Percentiles rank a stretch among this genome's conserved stretches.
These are phyloP conservation scores for Platysternon megacephalum DNA, from an alignment of 2,113 vertebrate species.

Conservation along the genomic window DNA sequence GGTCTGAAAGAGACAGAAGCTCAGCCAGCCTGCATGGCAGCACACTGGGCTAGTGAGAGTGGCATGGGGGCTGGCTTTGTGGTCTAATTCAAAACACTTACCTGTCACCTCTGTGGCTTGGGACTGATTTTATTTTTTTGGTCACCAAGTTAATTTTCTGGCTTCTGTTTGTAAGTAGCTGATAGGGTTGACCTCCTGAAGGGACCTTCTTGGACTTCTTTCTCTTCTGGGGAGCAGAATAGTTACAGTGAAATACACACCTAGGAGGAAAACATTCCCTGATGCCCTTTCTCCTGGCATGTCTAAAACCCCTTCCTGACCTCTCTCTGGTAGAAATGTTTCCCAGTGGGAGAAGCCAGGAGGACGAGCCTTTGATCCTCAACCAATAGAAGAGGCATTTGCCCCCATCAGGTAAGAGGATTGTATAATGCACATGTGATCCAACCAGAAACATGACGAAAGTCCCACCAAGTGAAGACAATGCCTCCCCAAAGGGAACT, in stretches of 20 bases:
- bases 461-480: too few relatives aligned
- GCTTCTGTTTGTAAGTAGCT: neutral
- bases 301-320: neutral
- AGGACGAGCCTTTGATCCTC: too few relatives aligned
- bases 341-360: neutral
- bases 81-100: neutral
- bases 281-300: neutral
- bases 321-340: neutral
- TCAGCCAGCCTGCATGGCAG: too few relatives aligned
- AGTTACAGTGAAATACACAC: neutral
- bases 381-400: neutral
- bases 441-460: neutral
- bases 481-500: neutral
- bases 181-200: neutral
- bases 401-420: neutral
- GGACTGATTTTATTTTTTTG: neutral
- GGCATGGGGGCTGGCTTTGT: neutral
- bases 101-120: neutral
- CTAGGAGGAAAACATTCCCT: neutral
- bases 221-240: slow-evolving; percentile 24
- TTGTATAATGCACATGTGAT: neutral
- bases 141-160: neutral
- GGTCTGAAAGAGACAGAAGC: too few relatives aligned
- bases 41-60: neutral
- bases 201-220: neutral